Base-by-base conservation (phyloP, 2,797 vertebrate species). In the Amazonetta brasiliensis region DNA sequence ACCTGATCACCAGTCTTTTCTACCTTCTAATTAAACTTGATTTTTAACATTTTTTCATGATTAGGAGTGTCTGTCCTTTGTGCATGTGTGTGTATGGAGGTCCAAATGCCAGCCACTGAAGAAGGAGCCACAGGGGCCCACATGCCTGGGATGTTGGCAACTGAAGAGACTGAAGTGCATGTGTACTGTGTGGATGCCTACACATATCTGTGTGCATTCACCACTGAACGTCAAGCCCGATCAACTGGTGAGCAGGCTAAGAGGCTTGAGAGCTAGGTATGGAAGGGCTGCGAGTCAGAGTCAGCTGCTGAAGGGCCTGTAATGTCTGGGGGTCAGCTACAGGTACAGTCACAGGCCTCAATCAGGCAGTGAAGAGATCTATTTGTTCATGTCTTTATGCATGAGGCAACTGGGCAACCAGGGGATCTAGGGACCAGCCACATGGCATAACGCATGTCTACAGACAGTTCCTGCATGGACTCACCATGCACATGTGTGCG, bases 71-170 rank as follows among this genome's bases (percentile, higher is more conserved):
- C 19, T n/a, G 5, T 20, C 77, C 62, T 84, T 44, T 13, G 41
- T 1, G 2, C 26, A n/a, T 0, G 0, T 8, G 4, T 37, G 4
- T 5, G 2, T 21, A 46, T 4, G 22, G 44, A 87, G 73, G 52
- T 37, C 11, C 23, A 68, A 54, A 21, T 9, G 44, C 6, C 33
- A 55, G 56, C 7, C 72, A 9, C 26, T 22, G 17, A 11, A 25
- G 13, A 73, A 11, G 20, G 41, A 68, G 39, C 8, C 8, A 6
- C 9, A 41, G 13, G 5, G 33, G 75, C 39, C 18, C n/a, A 50
- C 6, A 12, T 1, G 1, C 18, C n/a, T 33, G 55, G 7, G 7
- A 4, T n/a, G 13, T 3, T 0, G 0, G 31, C 37, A 58, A 41
- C 26, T 30, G 14, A 68, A 55, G 25, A 67, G 23, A 62, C 13